Conservation (phyloP, 2,797 vertebrate genomes). For the Dendrocincla tyrannina region DNA sequence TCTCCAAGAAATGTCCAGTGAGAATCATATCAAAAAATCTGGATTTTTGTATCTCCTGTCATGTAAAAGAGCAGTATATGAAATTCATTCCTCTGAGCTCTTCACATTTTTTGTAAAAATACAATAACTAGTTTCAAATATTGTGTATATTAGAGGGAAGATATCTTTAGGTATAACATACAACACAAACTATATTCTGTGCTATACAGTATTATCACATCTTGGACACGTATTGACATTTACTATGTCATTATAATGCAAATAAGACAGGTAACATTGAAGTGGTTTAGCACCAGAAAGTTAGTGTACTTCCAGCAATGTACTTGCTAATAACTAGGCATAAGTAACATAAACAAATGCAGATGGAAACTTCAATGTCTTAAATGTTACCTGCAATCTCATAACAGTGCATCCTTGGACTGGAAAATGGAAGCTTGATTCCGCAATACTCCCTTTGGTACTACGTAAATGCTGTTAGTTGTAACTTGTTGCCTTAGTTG, state of each 20-base stretch:
- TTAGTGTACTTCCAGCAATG: neutral
- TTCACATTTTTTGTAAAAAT: neutral
- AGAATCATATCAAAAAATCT: neutral
- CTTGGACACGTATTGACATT: neutral
- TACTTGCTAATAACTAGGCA: neutral
- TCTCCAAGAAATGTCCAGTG: neutral
- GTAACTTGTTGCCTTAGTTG: neutral
- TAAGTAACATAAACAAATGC: neutral
- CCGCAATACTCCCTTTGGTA: neutral
- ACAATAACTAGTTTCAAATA: neutral
- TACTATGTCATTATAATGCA: neutral
- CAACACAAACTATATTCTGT: neutral
- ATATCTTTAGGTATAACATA: neutral
- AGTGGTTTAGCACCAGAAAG: conserved; percentile 36
- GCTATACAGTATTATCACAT: neutral
- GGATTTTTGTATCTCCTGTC: neutral
- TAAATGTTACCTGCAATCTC: neutral
- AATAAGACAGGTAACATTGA: neutral
- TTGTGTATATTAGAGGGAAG: neutral
- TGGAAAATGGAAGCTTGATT: neutral
- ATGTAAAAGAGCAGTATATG: neutral
- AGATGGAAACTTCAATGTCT: neutral
- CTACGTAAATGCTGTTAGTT: neutral
- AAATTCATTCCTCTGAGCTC: neutral
- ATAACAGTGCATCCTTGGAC: neutral